Base-by-base conservation (phyloP, 2,797 vertebrate genomes). In the Coregonus sp. region DNA sequence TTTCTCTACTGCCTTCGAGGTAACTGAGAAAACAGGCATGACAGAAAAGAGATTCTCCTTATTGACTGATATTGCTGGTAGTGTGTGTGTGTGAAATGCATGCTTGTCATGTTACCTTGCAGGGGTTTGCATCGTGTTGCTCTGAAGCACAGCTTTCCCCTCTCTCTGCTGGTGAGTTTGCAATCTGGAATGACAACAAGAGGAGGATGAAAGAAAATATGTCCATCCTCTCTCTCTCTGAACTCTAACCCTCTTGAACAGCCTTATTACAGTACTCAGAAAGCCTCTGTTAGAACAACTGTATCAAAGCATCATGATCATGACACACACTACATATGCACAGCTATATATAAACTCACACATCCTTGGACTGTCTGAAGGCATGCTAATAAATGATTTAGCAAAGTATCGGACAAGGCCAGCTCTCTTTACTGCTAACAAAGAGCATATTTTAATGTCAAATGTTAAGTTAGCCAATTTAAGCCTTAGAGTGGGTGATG, bases 71-170 rank as follows among this genome's bases (percentile, higher is more conserved):
- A 68, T 6, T n/a, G 50, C 35, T 3, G 1, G 63, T 7, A 47
- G 0, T 47, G 9, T 47, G 9, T 47, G 40, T 47, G 40, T 47
- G 37, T 40, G 37, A 6, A 51, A 4, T 80, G 31, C 37, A 6
- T 40, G 12, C 37, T 1, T 63, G 1, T 18, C 40, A 11, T 47
- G 40, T 47, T 88, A 97, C 97, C 97, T 94, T 93, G 90, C 1
- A 76, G 90, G 72, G 93, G 91, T 88, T 94, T 96, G 94, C 96
- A 98, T 75, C 91, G 94, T 31, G 92, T 88, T 81, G 96, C 97
- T 88, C 95, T 96, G 86, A 99, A 98, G 83, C 97, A 98, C 79
- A 99, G 88, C 85, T 99, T 99, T 0, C 96, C 96, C 84, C 95
- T 90, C 81, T 99, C 97, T 87, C 96, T 95, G 92, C 94, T 96